These are phyloP conservation scores for Hormiphora californensis DNA, from an alignment of 37 sponge, comb jelly and placozoan genomes.

Conservation along the genomic window DNA sequence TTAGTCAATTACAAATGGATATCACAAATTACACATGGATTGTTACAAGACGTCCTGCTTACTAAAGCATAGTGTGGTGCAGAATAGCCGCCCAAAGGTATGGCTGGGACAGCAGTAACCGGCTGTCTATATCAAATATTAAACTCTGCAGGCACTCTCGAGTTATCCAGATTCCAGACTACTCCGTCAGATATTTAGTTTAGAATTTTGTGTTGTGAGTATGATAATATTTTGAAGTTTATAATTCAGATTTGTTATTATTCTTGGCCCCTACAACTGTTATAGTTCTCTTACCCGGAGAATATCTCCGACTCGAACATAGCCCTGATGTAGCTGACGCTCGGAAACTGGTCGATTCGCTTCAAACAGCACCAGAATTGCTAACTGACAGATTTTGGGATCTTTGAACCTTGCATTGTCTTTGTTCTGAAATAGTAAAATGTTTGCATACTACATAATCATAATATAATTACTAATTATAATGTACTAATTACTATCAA, in stretches of 20 bases:
- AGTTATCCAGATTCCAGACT: slow-evolving; percentile 44
- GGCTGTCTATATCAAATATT: not conserved
- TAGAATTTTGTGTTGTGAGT: too few relatives aligned
- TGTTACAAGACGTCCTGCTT: not conserved
- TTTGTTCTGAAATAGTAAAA: not conserved
- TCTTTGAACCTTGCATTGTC: not conserved
- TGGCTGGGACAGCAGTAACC: slow-evolving; percentile 11
- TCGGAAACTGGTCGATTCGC: slow-evolving; percentile 13
- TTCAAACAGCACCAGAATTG: slow-evolving; percentile 20
- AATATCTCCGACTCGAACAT: slow-evolving; percentile 12
- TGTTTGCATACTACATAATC: not conserved
- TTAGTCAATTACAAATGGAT: too few relatives aligned
- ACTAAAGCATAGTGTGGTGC: slow-evolving; percentile 35
- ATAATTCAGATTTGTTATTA: not conserved
- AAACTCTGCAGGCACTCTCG: slow-evolving; percentile 33
- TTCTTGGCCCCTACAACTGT: not conserved
- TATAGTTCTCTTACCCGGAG: not conserved
- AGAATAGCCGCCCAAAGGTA: slow-evolving; percentile 10
- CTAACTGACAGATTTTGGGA: slow-evolving; percentile 16
- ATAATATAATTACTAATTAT: not conserved
- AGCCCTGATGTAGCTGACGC: slow-evolving; percentile 39
- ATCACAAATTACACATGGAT: too few relatives aligned
- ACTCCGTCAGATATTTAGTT: not conserved
- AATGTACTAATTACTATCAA: not conserved
- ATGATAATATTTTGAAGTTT: not conserved